phyloP scores from a whole-genome alignment of 2,113 vertebrate species.

The Salminus brasiliensis region DNA sequence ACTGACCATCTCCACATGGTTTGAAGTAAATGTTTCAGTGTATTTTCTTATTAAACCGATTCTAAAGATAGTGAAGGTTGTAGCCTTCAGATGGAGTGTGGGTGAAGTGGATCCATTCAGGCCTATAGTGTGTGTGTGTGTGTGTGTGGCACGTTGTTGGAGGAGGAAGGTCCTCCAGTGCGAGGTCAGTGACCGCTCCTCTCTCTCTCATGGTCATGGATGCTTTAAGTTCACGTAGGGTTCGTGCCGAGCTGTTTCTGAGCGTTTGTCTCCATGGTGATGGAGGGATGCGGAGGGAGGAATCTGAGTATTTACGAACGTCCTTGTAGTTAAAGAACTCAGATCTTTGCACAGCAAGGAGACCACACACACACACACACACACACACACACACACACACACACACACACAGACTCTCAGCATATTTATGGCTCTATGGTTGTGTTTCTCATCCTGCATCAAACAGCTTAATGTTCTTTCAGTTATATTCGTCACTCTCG shows the following conservation, averaged over 20 bases:
- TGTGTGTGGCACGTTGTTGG: not conserved
- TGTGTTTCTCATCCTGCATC: not conserved
- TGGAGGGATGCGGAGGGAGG: constrained; percentile 31
- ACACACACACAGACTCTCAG: too few species aligned
- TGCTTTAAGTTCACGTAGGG: constrained; percentile 15
- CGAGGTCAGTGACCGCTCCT: constrained; percentile 24
- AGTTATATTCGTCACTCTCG: constrained; percentile 1
- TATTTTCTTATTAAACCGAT: not conserved
- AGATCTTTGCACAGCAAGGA: constrained; percentile 16
- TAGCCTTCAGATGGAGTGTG: constrained; percentile 8
- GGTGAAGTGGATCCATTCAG: constrained; percentile 8
- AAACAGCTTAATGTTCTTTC: constrained; percentile 24
- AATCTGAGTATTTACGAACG: constrained; percentile 28
- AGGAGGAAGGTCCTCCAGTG: constrained; percentile 21
- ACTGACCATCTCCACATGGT: not conserved
- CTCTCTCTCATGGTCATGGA: constrained; percentile 37
- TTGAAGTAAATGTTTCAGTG: not conserved
- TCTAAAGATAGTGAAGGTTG: constrained; percentile 8
- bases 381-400: too few species aligned
- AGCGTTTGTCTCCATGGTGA: constrained; percentile 53
- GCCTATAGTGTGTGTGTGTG: constrained; percentile 1
- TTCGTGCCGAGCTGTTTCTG: constrained; percentile 36
- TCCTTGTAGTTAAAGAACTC: constrained; percentile 31
- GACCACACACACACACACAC: not conserved
- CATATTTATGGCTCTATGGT: too few species aligned